Base-by-base conservation (phyloP, 2,797 vertebrate species). In the Eutrigla gurnardus region DNA sequence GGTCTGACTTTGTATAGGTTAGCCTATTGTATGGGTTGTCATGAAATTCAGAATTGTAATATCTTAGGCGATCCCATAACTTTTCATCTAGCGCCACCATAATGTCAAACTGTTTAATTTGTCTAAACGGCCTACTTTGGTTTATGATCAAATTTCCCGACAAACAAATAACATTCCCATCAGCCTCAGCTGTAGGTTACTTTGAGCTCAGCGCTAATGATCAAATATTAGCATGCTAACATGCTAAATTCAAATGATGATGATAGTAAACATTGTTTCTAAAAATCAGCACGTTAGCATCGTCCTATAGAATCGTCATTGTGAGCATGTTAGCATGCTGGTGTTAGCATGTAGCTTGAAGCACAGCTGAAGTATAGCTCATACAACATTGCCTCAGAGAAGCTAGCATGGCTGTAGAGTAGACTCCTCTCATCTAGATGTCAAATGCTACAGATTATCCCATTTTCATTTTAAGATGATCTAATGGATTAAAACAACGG, bases 211-310 rank as follows among this genome's bases (percentile, higher is more conserved):
- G 18, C 40, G 47, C 50, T 5, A 13, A 52, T 70, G 42, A 18
- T 18, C 46, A 42, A 49, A 39, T 7, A 2, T 32, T 25, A 39
- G 45, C 45, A 49, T 12, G 8, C 13, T 10, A n/a, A 35, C 42
- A 46, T 6, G 10, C 3, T 46, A 14, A 36, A 57, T 11, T 57
- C 15, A 39, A 17, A 61, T 25, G 40, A 25, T 33, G 40, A 61
- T 14, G 40, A 33, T 45, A 5, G 15, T 60, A 40, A 33, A 43
- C 40, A 35, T 43, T 32, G 43, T 32, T 40, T 32, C 25, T 43
- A 15, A 60, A 59, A 35, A 40, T 59, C 37, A 53, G 50, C 50
- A 13, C 32, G 50, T 13, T 50, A 50, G n/a, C 47, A 50, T 50
- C 2, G 25, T 25, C 25, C 2, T 25, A 25, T 25, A 25, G 25